These are phyloP conservation scores for Drosophila buzzatii DNA, from an alignment of 2,888 invertebrate species.

Conservation along the genomic window DNA sequence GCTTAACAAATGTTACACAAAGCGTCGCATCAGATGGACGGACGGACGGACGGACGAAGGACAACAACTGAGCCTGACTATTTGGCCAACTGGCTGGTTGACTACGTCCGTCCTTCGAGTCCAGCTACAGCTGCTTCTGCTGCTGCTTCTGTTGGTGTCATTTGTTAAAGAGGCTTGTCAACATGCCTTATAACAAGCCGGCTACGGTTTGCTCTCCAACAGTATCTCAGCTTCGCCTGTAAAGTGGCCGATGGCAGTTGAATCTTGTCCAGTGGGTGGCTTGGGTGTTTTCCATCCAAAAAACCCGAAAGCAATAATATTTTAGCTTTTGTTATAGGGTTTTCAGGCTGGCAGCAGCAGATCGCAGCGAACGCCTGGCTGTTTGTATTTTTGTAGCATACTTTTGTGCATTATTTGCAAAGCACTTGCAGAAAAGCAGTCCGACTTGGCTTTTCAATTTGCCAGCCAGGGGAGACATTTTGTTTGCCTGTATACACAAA, in stretches of 20 bases:
- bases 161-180: slow-evolving; percentile 85
- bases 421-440: slow-evolving; percentile 69
- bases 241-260: slow-evolving; percentile 50
- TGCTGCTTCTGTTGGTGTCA: slow-evolving; percentile 78
- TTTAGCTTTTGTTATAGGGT: slow-evolving; percentile 80
- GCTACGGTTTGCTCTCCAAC: slow-evolving; percentile 65
- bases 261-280: not conserved
- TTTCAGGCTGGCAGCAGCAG: slow-evolving; percentile 51
- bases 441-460: slow-evolving; percentile 75
- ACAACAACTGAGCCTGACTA: slow-evolving; percentile 51
- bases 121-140: slow-evolving; percentile 66
- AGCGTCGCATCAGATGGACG: slow-evolving; percentile 45
- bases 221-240: slow-evolving; percentile 43
- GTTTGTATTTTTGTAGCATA: slow-evolving; percentile 78
- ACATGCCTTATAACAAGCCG: slow-evolving; percentile 82
- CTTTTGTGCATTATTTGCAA: slow-evolving; percentile 79
- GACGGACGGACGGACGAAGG: not conserved
- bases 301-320: slow-evolving; percentile 73
- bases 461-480: slow-evolving; percentile 52
- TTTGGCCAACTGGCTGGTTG: slow-evolving; percentile 67
- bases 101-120: slow-evolving; percentile 62
- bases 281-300: slow-evolving; percentile 18
- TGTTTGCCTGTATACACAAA: slow-evolving; percentile 74
- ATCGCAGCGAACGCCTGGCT: slow-evolving; percentile 50
- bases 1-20: slow-evolving; percentile 77